Evolutionary conservation across 1,140 invertebrate species (phyloP).

Genomic region (Neodiprion virginianus): DNA sequence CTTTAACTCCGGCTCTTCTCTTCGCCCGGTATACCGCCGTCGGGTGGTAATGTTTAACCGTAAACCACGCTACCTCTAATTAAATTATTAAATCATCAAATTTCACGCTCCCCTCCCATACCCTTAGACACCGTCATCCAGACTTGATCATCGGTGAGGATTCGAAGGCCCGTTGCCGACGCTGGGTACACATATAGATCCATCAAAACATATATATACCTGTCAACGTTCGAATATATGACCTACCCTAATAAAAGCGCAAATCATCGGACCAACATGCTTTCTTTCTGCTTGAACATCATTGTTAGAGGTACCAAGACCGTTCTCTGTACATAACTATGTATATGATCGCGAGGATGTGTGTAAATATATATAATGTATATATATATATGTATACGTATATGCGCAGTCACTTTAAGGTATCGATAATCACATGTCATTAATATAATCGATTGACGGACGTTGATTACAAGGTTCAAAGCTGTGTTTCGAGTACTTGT

Average conservation of each 20-base stretch:
- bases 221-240: slow-evolving; percentile 13
- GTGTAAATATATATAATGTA: background rate
- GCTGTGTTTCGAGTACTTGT: background rate
- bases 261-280: slow-evolving; percentile 34
- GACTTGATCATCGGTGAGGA: background rate
- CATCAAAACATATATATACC: slow-evolving; percentile 13
- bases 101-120: no score
- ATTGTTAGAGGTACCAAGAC: slow-evolving; percentile 34
- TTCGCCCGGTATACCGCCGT: no score
- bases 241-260: slow-evolving; percentile 35
- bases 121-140: no score
- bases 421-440: slow-evolving; percentile 20
- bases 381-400: slow-evolving; percentile 6
- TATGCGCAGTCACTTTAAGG: slow-evolving; percentile 24
- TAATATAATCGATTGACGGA: slow-evolving; percentile 13
- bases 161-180: background rate
- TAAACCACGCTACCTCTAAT: background rate
- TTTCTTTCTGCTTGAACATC: slow-evolving; percentile 29
- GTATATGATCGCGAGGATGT: no score
- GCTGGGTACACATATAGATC: background rate
- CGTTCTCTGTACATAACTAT: background rate
- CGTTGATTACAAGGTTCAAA: slow-evolving; percentile 10
- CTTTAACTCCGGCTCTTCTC: no score
- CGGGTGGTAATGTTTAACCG: background rate
- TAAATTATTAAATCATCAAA: background rate